Base-by-base conservation (phyloP, 1,140 invertebrate species). In the Atta colombica region DNA sequence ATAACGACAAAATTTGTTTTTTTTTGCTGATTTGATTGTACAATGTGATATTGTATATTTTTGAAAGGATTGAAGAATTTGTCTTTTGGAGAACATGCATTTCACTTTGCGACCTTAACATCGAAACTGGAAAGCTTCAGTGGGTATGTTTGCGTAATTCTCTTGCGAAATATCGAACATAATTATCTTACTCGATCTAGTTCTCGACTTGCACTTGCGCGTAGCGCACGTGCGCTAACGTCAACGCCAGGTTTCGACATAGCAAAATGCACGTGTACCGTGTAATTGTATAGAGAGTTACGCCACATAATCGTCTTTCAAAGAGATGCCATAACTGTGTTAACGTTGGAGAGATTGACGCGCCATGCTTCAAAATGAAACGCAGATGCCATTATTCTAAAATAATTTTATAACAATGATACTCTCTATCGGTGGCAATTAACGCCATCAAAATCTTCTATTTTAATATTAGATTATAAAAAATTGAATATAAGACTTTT, bases 131-230 rank as follows among this genome's bases (percentile, higher is more conserved):
- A 10, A 25, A 25, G 68, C 39, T 74, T 60, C 12, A 2, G 39
- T 21, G 49, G 8, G 10, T 4, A 5, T 63, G n/a, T 82, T 82
- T 82, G 39, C 35, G 7, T 84, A 75, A 84, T 84, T 84, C 63
- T 31, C 58, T 84, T 63, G 61, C 25, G 18, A 84, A 84, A 58
- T 75, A 84, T 84, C 39, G 69, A 84, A 84, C 55, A 28, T 51
- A 75, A 84, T 84, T 74, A 74, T 84, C 80, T 82, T 35, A 18
- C 31, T 49, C 69, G 55, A 84, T 84, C 39, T 84, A 84, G 39
- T 75, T 84, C 55, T n/a, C 69, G 28, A 75, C 21, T 75, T 21
- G 55, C n/a, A 55, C 7, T 45, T 45, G 51, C 51, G 51, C 66
- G 10, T 18, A 69, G 8, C 77, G 28, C 65, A 49, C 35, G 78